phyloP scores from a whole-genome alignment of 2,888 invertebrate genomes.

The Podotricha telesiphe region DNA sequence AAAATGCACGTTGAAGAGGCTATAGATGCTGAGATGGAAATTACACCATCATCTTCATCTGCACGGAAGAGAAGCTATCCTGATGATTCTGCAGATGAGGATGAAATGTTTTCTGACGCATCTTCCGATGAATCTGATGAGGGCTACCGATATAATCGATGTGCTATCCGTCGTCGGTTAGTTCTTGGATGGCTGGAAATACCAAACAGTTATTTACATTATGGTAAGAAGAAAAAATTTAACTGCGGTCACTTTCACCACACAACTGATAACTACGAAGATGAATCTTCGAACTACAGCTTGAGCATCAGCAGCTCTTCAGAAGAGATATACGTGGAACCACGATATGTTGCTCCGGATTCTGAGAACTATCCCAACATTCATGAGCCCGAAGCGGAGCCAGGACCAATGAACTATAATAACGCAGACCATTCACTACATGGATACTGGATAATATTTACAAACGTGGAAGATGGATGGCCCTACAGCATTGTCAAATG shows the following conservation, averaged over 20 bases:
- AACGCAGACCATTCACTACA: not conserved
- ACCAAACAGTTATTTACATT: not conserved
- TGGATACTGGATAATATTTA: conserved; percentile 22
- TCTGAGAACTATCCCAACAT: conserved; percentile 20
- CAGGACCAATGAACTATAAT: conserved; percentile 3
- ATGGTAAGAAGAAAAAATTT: conserved; percentile 14
- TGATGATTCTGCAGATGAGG: conserved; percentile 4
- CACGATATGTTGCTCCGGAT: conserved; percentile 12
- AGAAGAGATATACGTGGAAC: conserved; percentile 5
- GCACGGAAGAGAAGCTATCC: conserved; percentile 4
- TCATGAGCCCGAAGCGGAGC: not conserved
- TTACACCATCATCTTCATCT: not conserved
- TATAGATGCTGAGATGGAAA: not conserved
- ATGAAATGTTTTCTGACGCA: not conserved
- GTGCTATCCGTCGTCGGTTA: conserved; percentile 3
- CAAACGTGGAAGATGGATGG: conserved; percentile 11
- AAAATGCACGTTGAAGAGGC: not conserved
- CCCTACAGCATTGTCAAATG: conserved; percentile 10
- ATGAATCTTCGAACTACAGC: conserved; percentile 2
- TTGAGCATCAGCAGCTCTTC: not conserved
- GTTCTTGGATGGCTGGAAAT: not conserved
- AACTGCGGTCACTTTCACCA: conserved; percentile 5
- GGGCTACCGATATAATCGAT: not conserved
- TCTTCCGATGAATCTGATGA: not conserved
- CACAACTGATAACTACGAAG: not conserved